These are phyloP conservation scores for Todus mexicanus DNA, from an alignment of 2,797 vertebrate species.

Conservation along the genomic window DNA sequence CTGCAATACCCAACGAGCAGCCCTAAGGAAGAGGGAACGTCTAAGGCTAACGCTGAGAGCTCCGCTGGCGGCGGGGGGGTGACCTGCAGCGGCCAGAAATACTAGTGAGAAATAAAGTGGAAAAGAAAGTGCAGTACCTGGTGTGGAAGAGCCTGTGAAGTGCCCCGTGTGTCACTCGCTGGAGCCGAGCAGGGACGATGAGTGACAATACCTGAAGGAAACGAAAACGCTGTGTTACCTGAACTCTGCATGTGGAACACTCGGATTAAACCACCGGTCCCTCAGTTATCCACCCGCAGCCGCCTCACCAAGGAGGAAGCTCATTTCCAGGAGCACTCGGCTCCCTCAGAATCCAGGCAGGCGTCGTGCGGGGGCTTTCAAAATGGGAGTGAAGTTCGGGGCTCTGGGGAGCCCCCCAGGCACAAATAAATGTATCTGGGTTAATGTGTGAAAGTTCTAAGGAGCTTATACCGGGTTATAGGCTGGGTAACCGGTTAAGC, in stretches of 20 bases:
- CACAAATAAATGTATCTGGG: background rate
- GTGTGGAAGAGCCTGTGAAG: conserved; percentile 86
- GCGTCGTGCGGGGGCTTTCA: background rate
- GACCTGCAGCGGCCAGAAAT: background rate
- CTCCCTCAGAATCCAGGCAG: background rate
- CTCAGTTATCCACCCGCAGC: background rate
- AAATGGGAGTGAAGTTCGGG: background rate
- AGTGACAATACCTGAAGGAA: conserved; percentile 74
- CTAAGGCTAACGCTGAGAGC: background rate
- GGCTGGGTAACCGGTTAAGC: background rate
- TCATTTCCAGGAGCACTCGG: background rate
- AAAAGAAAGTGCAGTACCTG: conserved; percentile 74
- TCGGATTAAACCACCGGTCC: background rate
- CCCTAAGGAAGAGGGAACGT: background rate
- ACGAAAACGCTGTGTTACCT: background rate
- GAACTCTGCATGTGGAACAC: background rate
- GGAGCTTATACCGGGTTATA: background rate
- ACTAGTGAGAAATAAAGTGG: background rate
- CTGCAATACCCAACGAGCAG: background rate
- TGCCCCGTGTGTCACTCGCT: conserved; percentile 57
- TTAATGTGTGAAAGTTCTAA: conserved; percentile 52
- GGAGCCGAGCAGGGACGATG: conserved; percentile 80
- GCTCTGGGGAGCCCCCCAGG: background rate
- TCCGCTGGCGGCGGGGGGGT: background rate
- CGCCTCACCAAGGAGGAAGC: fast-evolving